These are phyloP conservation scores for Pinctada fucata DNA, from an alignment of 2,888 invertebrate species.

Conservation along the genomic window DNA sequence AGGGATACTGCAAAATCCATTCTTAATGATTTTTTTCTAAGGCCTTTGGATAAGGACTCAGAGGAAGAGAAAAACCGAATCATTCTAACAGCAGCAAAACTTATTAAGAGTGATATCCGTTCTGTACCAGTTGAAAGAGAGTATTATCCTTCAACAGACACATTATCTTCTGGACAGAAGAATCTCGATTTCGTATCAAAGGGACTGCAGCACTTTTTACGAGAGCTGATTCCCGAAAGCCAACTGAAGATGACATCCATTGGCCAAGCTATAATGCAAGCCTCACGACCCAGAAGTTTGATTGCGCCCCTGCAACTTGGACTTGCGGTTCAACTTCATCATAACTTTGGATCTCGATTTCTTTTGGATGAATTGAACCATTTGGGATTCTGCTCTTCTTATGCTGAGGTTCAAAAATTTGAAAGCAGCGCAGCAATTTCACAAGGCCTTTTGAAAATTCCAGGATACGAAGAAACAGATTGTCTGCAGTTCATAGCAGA, in stretches of 20 bases:
- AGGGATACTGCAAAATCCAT: neutral
- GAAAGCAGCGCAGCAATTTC: slow-evolving; percentile 39
- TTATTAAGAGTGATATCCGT: slow-evolving; percentile 11
- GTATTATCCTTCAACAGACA: slow-evolving; percentile 4
- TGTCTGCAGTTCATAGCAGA: slow-evolving; percentile 58
- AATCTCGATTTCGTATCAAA: slow-evolving; percentile 35
- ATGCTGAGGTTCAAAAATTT: slow-evolving; percentile 42
- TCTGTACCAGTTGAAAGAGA: neutral
- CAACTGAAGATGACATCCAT: slow-evolving; percentile 39
- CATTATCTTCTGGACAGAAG: slow-evolving; percentile 29
- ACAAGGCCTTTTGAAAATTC: neutral
- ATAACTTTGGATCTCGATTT: slow-evolving; percentile 49
- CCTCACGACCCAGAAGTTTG: slow-evolving; percentile 32
- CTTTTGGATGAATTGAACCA: slow-evolving; percentile 51
- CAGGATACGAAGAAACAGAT: slow-evolving; percentile 23
- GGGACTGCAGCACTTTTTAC: slow-evolving; percentile 26
- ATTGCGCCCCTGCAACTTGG: slow-evolving; percentile 51
- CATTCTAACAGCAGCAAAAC: slow-evolving; percentile 15
- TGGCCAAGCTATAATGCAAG: slow-evolving; percentile 50
- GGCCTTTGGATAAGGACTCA: neutral
- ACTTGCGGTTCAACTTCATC: slow-evolving; percentile 47
- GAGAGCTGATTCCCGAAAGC: slow-evolving; percentile 22
- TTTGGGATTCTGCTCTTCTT: slow-evolving; percentile 51
- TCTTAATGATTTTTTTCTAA: neutral
- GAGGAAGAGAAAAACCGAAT: neutral